A percentile compares a stretch with the other conserved stretches of the same genome.
These are phyloP conservation scores for Rhorus exstirpatorius DNA, from an alignment of 2,888 invertebrate species.

Conservation along the genomic window DNA sequence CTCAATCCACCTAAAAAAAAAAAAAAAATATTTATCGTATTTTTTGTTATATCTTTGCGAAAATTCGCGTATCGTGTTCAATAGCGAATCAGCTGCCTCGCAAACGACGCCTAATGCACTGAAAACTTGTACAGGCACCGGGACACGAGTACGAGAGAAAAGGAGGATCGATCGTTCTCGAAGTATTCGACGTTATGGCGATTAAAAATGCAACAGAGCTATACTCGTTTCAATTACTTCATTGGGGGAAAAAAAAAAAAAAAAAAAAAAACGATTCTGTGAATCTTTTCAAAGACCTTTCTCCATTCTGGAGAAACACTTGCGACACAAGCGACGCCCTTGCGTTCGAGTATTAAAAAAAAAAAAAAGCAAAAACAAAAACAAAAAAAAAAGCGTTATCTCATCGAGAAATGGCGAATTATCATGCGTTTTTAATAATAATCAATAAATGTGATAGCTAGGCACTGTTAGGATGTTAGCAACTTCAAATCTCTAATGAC, in stretches of 20 bases:
- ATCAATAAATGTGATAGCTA: constrained; percentile 84
- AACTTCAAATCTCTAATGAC: constrained; percentile 80
- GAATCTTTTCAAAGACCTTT: constrained; percentile 5
- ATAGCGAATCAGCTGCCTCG: constrained; percentile 41
- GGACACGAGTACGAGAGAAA: constrained; percentile 1
- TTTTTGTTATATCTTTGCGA: constrained; percentile 13
- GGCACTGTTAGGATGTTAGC: constrained; percentile 80
- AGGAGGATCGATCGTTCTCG: no score
- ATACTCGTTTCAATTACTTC: constrained; percentile 15
- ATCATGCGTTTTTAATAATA: constrained; percentile 54
- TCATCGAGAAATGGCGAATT: constrained; percentile 49
- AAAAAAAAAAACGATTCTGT: constrained; percentile 14
- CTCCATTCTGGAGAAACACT: background rate
- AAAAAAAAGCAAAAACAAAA: constrained; percentile 1
- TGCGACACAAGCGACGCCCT: background rate
- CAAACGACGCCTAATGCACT: constrained; percentile 15
- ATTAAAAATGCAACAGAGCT: background rate
- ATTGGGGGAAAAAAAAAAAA: no score
- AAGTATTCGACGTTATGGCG: background rate
- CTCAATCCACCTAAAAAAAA: background rate
- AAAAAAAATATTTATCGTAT: no score
- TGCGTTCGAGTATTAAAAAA: constrained; percentile 26
- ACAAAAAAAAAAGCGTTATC: constrained; percentile 9
- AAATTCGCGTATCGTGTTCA: constrained; percentile 49
- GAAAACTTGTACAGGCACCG: constrained; percentile 18